Percentiles rank a stretch among this genome's conserved stretches.
phyloP scores from a whole-genome alignment of 2,113 vertebrate genomes.

The Syngnathus typhle region DNA sequence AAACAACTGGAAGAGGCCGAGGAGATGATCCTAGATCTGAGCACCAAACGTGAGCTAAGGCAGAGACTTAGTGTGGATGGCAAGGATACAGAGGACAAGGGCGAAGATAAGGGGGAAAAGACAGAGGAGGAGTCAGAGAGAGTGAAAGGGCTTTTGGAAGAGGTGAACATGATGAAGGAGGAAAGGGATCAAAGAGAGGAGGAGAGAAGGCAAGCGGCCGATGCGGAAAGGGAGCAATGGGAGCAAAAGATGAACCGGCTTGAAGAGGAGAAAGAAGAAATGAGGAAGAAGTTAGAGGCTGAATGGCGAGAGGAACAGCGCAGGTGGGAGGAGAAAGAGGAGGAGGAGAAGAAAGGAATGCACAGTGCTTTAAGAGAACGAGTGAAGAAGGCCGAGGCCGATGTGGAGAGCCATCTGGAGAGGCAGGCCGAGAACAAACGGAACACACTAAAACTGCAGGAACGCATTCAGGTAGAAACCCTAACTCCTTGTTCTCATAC shows the following conservation, averaged over 20 bases:
- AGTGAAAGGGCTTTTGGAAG: slow-evolving; percentile 47
- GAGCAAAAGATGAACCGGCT: slow-evolving; percentile 71
- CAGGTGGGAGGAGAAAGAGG: slow-evolving; percentile 80
- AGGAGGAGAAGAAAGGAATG: slow-evolving; percentile 76
- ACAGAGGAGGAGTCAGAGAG: slow-evolving; percentile 50
- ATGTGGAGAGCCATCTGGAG: slow-evolving; percentile 78
- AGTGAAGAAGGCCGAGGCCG: slow-evolving; percentile 79
- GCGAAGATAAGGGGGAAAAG: slow-evolving; percentile 30
- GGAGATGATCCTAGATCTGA: slow-evolving; percentile 63
- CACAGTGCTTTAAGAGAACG: slow-evolving; percentile 80
- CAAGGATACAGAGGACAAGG: slow-evolving; percentile 44
- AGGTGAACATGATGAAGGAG: slow-evolving; percentile 46
- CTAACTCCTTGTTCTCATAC: not conserved
- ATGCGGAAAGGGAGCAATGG: slow-evolving; percentile 64
- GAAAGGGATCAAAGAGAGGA: slow-evolving; percentile 41
- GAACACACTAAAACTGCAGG: slow-evolving; percentile 81
- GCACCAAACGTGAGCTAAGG: slow-evolving; percentile 63
- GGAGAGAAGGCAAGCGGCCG: slow-evolving; percentile 63
- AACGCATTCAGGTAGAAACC: slow-evolving; percentile 80
- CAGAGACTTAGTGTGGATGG: slow-evolving; percentile 47
- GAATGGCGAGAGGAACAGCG: slow-evolving; percentile 73
- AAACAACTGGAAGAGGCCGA: slow-evolving; percentile 69
- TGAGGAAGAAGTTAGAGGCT: slow-evolving; percentile 73
- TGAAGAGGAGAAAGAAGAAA: slow-evolving; percentile 71
- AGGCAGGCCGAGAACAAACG: slow-evolving; percentile 80